Conservation (phyloP, 2,113 vertebrate genomes). For the Pristiophorus japonicus region DNA sequence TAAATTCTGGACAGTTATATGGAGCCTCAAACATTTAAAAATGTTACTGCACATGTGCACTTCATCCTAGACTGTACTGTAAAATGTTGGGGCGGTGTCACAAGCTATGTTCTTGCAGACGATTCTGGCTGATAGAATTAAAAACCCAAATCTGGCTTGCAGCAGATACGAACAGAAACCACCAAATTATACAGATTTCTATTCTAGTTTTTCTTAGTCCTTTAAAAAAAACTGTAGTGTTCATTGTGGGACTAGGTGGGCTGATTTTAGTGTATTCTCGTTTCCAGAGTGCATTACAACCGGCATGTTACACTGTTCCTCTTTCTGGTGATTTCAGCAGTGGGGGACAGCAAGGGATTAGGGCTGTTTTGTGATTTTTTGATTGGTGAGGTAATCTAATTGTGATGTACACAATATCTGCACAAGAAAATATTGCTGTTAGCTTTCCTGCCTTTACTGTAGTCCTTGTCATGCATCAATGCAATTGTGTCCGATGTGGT, state of each 20-base stretch:
- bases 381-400: neutral
- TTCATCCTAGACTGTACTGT: neutral
- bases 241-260: neutral
- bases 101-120: neutral
- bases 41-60: neutral
- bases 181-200: neutral
- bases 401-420: neutral
- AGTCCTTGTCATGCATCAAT: neutral
- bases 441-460: neutral
- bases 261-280: too few species aligned
- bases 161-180: neutral
- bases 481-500: conserved; percentile 14
- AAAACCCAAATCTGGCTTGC: neutral
- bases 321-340: neutral
- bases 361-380: neutral
- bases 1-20: neutral
- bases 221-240: neutral
- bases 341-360: neutral
- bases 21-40: neutral
- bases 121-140: neutral
- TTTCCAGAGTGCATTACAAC: too few species aligned
- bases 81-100: neutral
- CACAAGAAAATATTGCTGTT: conserved; percentile 16
- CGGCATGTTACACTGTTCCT: neutral
- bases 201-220: neutral